Percentiles rank a stretch among this genome's conserved stretches.
Evolutionary conservation across 1,140 invertebrate species (phyloP).

Genomic region (Diachasma alloeum): DNA sequence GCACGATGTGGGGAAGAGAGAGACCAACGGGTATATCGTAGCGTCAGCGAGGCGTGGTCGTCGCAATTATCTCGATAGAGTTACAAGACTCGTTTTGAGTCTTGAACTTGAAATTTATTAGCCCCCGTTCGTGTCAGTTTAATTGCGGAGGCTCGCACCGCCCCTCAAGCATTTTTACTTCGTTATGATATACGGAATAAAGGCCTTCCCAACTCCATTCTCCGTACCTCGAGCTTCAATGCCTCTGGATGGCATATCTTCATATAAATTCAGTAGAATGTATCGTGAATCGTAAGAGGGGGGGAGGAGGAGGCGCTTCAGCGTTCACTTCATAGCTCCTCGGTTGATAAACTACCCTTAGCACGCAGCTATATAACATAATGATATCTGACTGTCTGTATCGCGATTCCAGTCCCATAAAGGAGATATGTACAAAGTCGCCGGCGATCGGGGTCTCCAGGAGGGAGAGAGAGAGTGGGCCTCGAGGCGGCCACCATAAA

Average conservation of each 20-base stretch:
- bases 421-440: neutral
- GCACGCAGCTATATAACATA: constrained; percentile 54
- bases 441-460: neutral
- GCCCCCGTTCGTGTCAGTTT: constrained; percentile 58
- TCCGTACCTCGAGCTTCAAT: neutral
- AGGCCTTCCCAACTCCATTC: neutral
- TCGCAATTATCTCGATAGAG: constrained; percentile 61
- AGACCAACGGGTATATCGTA: neutral
- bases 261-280: constrained; percentile 5
- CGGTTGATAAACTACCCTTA: constrained; percentile 55
- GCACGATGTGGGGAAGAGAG: constrained; percentile 13
- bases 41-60: constrained; percentile 53
- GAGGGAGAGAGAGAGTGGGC: constrained; percentile 48
- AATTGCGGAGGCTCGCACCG: constrained; percentile 46
- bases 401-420: constrained; percentile 42
- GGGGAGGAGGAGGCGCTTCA: constrained; percentile 26
- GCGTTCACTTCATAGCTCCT: constrained; percentile 27
- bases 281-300: neutral
- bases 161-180: constrained; percentile 19
- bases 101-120: constrained; percentile 54
- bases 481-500: constrained; percentile 54
- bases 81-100: constrained; percentile 59
- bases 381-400: constrained; percentile 53
- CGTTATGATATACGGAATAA: neutral
- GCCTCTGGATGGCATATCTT: neutral